Base-by-base conservation (phyloP, 1,140 invertebrate genomes). In the Drosophila funebris region DNA sequence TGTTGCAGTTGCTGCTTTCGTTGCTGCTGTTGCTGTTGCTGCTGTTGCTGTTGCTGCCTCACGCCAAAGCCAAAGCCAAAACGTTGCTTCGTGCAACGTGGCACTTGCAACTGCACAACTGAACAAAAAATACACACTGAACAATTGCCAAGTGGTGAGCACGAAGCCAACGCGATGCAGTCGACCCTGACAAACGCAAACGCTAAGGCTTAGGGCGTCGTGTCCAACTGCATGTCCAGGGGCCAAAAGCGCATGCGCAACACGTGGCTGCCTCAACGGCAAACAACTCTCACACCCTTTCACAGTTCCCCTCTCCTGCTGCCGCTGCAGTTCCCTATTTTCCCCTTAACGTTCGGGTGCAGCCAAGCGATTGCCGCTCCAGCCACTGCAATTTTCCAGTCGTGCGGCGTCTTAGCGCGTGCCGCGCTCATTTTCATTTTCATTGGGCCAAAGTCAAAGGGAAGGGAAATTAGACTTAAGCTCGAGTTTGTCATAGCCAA, bases 351-450 rank as follows among this genome's bases (percentile, higher is more conserved):
- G 37, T 52, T n/a, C 69, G 66, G 48, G 78, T 69, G 70, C 81
- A 85, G 69, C 76, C 73, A 84, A 85, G 76, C 81, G 76, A 52
- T 24, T 9, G 58, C 33, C 46, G 52, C 61, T 58, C 29, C 14
- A 20, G 66, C 82, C 76, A 78, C 74, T 78, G 78, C 78, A 88
- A 88, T 87, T 87, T 87, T 88, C 83, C 62, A 78, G 83, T 88
- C 83, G 83, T 87, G 83, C 83, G 83, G 66, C 78, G 54, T 64
- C 78, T 52, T 44, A 87, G 75, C 83, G 83, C 83, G 83, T 87
- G 83, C 83, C 84, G 78, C 52, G 82, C 78, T 85, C 78, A 87
- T 87, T 87, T 87, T 87, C 83, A 79, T 88, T 87, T 87, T 88
- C 83, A 88, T 88, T 52, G 69, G 71, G 52, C 52, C 56, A 50